Evolutionary conservation across 2,888 invertebrate species (phyloP).

Genomic region (Dysmachus trigonus): DNA sequence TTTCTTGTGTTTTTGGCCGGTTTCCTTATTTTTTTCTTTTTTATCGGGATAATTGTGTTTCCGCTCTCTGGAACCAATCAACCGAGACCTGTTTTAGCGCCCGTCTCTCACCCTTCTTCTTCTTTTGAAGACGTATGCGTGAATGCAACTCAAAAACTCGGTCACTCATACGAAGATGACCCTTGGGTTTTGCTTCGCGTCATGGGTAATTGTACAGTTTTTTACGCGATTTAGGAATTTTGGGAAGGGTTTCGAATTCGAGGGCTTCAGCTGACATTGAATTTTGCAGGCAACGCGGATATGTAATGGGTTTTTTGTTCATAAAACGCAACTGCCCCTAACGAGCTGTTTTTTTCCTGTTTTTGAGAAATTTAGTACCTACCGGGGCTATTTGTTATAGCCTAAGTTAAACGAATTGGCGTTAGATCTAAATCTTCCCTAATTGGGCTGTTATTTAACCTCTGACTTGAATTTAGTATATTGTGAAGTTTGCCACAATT

Average conservation of each 20-base stretch:
- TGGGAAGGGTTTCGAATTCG: not conserved
- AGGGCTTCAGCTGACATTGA: not conserved
- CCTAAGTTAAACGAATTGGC: not conserved
- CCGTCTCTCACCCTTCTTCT: not conserved
- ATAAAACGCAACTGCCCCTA: not conserved
- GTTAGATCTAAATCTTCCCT: not conserved
- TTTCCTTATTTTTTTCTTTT: not conserved
- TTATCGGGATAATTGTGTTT: constrained; percentile 1
- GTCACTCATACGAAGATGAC: not conserved
- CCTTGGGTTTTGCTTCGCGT: not conserved
- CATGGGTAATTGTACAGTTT: not conserved
- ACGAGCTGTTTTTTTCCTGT: not conserved
- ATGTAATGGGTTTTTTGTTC: not conserved
- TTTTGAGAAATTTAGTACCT: not conserved
- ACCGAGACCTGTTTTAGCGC: constrained; percentile 21
- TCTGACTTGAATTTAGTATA: no score
- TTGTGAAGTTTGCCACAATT: no score
- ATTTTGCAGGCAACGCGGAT: not conserved
- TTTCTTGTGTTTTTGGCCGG: not conserved
- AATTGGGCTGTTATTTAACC: no score
- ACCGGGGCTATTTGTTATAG: not conserved
- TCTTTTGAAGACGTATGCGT: not conserved
- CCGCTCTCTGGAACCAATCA: constrained; percentile 30
- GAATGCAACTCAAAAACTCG: not conserved
- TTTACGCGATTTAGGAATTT: not conserved